phyloP scores from a whole-genome alignment of 2,888 invertebrate species.

The Oscheius sp. region DNA sequence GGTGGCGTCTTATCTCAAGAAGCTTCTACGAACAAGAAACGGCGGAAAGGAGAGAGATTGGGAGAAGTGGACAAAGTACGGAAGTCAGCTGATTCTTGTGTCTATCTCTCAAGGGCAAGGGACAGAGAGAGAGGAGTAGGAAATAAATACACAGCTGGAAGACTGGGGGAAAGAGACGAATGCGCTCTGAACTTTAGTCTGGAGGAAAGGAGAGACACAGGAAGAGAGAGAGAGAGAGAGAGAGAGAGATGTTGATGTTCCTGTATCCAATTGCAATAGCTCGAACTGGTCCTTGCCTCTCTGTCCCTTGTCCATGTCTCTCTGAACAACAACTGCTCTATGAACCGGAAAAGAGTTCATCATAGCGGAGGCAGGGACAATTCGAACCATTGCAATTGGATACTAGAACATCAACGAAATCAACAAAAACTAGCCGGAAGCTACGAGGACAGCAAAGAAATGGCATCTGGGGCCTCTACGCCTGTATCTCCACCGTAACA shows the following conservation, averaged over 20 bases:
- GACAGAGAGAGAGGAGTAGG: not conserved
- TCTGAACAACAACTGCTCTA: no score
- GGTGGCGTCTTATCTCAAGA: not conserved
- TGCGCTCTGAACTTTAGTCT: not conserved
- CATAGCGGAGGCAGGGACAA: no score
- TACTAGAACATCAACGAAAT: no score
- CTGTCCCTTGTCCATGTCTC: no score
- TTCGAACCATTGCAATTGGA: no score
- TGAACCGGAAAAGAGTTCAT: no score
- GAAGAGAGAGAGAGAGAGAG: not conserved
- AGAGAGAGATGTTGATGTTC: not conserved
- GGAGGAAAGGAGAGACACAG: not conserved
- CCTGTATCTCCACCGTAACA: no score
- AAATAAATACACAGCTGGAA: not conserved
- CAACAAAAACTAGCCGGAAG: no score
- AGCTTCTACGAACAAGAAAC: not conserved
- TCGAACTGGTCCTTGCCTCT: no score
- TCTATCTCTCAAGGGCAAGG: not conserved
- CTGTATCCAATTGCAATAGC: not conserved
- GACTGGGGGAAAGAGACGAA: not conserved
- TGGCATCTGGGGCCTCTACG: no score
- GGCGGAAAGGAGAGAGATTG: not conserved
- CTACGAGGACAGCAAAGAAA: no score
- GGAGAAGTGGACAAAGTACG: not conserved
- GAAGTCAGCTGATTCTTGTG: conserved; percentile 1